phyloP scores from a whole-genome alignment of 2,113 vertebrate genomes.

The Tiliqua scincoides region DNA sequence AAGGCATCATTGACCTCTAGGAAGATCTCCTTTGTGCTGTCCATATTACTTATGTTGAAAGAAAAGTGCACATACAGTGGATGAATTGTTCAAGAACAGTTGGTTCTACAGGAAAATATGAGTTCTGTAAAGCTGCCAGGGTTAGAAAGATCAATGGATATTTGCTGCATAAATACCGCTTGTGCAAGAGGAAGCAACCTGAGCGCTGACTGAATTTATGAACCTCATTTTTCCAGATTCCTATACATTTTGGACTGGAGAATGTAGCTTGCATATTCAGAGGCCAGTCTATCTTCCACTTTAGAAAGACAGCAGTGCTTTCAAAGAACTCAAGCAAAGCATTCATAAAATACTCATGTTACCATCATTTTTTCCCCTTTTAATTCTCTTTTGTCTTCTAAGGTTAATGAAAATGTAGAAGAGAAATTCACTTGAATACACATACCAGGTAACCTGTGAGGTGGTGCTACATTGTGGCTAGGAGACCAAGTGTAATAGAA shows the following conservation, averaged over 20 bases:
- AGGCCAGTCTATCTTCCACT: constrained; percentile 42
- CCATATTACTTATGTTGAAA: neutral
- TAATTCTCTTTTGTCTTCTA: constrained; percentile 23
- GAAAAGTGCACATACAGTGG: neutral
- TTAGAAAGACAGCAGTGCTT: constrained; percentile 29
- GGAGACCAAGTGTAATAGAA: no score
- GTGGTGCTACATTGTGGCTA: no score
- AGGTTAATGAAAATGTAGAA: constrained; percentile 42
- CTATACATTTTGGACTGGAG: constrained; percentile 15
- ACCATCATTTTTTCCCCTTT: constrained; percentile 13
- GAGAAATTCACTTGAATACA: constrained; percentile 30
- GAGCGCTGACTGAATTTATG: constrained; percentile 37
- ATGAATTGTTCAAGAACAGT: constrained; percentile 20
- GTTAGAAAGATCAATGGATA: constrained; percentile 1
- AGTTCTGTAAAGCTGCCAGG: neutral
- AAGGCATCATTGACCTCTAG: neutral
- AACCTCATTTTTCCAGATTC: constrained; percentile 34
- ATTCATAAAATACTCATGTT: constrained; percentile 45
- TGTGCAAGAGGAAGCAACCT: constrained; percentile 20
- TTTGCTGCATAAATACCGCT: constrained; percentile 28
- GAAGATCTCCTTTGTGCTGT: neutral
- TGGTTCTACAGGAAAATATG: constrained; percentile 32
- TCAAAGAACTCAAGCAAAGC: constrained; percentile 28
- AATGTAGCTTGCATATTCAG: constrained; percentile 46
- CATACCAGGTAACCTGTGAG: neutral